phyloP scores from a whole-genome alignment of 1,140 invertebrate species.

The Polypedilum vanderplanki region DNA sequence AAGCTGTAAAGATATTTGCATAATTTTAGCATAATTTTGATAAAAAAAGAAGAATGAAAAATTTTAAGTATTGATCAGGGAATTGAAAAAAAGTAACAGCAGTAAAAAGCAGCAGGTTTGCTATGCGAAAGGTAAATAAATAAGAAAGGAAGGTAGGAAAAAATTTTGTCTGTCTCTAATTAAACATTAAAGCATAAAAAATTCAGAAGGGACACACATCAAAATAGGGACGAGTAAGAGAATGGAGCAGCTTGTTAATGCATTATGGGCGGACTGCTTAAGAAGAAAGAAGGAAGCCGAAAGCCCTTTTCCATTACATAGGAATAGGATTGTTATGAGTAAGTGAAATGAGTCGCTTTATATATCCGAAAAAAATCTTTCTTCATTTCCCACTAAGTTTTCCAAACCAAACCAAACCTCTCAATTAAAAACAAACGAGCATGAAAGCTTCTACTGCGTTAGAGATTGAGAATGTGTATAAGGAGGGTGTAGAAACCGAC shows the following conservation, averaged over 20 bases:
- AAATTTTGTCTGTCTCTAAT: constrained; percentile 10
- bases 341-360: background rate
- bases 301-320: constrained; percentile 6
- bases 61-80: background rate
- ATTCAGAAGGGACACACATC: background rate
- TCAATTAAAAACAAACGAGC: constrained; percentile 18
- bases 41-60: background rate
- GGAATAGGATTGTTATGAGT: background rate
- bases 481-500: constrained; percentile 3
- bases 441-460: background rate
- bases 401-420: background rate
- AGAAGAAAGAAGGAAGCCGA: background rate
- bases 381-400: background rate
- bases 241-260: background rate
- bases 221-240: background rate
- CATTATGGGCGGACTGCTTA: background rate
- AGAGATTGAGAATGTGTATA: background rate
- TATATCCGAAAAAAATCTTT: background rate
- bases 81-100: background rate
- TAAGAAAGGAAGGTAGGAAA: background rate
- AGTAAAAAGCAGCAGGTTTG: background rate
- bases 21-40: too few relatives aligned
- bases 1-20: too few relatives aligned
- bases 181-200: constrained; percentile 19
- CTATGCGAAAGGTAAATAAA: background rate